phyloP scores from a whole-genome alignment of 1,140 invertebrate species.

The Aradophagus sp. region DNA sequence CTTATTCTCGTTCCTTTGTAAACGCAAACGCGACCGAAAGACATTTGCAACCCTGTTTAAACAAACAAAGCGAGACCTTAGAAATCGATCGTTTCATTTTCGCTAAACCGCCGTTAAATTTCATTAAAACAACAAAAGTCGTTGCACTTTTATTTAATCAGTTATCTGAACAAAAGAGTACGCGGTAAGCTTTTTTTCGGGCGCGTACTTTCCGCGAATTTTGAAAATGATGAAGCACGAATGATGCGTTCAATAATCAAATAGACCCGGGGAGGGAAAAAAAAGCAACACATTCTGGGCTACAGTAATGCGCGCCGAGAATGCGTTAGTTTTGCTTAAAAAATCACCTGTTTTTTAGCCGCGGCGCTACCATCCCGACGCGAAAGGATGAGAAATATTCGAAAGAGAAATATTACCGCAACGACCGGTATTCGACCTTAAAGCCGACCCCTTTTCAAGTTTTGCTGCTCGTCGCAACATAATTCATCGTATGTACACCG shows the following conservation, averaged over 20 bases:
- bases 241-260: conserved; percentile 11
- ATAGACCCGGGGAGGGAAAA: no score
- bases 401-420: conserved; percentile 56
- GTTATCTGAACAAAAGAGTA: no score
- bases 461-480: conserved; percentile 47
- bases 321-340: conserved; percentile 30
- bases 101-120: no score
- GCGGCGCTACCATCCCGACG: conserved; percentile 31
- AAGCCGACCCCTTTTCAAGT: conserved; percentile 48
- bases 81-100: no score
- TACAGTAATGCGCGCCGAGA: conserved; percentile 10
- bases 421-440: conserved; percentile 46
- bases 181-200: no score
- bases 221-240: neutral
- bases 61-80: no score
- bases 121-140: no score
- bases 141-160: no score
- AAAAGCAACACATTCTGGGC: conserved; percentile 9
- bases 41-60: no score
- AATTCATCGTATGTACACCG: conserved; percentile 46
- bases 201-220: no score
- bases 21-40: no score
- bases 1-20: no score
- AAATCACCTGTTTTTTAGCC: conserved; percentile 54
- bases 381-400: conserved; percentile 54